Evolutionary conservation across 2,888 invertebrate species (phyloP).

Genomic region (Scaptomyza parva): DNA sequence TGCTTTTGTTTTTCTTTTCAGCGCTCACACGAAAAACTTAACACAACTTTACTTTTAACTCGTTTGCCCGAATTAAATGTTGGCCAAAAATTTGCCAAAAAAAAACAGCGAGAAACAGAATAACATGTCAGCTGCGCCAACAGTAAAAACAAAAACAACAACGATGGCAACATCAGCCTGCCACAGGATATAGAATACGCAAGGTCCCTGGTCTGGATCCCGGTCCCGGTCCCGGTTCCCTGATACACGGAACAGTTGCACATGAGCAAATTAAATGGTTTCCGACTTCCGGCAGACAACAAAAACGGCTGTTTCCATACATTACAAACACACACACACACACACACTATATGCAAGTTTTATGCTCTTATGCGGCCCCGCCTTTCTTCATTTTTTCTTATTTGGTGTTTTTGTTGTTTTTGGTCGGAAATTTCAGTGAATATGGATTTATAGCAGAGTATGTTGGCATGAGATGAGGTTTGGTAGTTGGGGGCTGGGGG

Average conservation of each 20-base stretch:
- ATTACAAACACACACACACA: conserved; percentile 36
- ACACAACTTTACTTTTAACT: conserved; percentile 80
- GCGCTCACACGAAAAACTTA: conserved; percentile 68
- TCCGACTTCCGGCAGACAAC: conserved; percentile 77
- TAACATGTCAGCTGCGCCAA: conserved; percentile 66
- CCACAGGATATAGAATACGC: conserved; percentile 59
- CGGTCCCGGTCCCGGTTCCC: too few relatives aligned
- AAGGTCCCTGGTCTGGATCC: conserved; percentile 13
- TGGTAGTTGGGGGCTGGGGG: not conserved
- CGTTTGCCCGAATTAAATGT: conserved; percentile 79
- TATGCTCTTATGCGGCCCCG: conserved; percentile 55
- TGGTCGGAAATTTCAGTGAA: conserved; percentile 56
- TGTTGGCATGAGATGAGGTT: conserved; percentile 32
- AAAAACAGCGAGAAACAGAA: conserved; percentile 8
- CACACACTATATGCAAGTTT: conserved; percentile 56
- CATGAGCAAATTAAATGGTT: conserved; percentile 79
- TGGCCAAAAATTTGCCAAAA: conserved; percentile 68
- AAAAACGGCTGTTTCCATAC: conserved; percentile 72
- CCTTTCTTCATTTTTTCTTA: not conserved
- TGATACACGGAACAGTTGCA: conserved; percentile 68
- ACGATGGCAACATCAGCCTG: conserved; percentile 19
- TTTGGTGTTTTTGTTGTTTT: conserved; percentile 3
- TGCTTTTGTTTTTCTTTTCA: conserved; percentile 71
- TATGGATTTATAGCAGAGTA: conserved; percentile 72
- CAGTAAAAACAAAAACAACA: conserved; percentile 4